A percentile compares a stretch with the other conserved stretches of the same genome.
Conservation (phyloP, 2,113 vertebrate species). For the Calidris pugnax region DNA sequence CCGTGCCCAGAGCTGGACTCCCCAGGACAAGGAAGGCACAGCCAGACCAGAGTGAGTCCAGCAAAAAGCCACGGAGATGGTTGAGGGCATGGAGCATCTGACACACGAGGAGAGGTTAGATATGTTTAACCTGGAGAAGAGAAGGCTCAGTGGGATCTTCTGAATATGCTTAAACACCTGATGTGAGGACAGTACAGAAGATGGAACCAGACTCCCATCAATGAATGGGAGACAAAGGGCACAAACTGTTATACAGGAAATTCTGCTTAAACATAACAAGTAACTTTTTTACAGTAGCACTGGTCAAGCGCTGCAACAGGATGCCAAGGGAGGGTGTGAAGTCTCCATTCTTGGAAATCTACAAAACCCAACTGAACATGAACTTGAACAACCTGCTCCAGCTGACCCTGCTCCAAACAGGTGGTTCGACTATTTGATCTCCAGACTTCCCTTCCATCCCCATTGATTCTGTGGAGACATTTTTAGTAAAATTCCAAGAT, state of each 20-base stretch:
- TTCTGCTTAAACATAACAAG: background rate
- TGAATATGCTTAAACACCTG: background rate
- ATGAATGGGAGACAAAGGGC: background rate
- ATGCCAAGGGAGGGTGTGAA: background rate
- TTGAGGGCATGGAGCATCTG: background rate
- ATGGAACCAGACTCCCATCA: background rate
- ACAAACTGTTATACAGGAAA: background rate
- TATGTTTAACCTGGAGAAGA: background rate
- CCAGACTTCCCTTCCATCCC: background rate
- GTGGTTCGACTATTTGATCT: background rate
- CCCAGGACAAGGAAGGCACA: background rate
- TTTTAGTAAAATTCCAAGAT: background rate
- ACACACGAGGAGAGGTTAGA: background rate
- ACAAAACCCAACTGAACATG: background rate
- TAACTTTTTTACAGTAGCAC: background rate
- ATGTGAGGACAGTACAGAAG: background rate
- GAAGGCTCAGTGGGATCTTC: background rate
- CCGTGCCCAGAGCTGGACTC: background rate
- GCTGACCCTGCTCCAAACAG: background rate
- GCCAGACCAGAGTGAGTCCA: background rate
- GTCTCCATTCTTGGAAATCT: background rate
- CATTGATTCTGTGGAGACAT: background rate
- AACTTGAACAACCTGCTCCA: background rate
- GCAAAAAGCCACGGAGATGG: background rate
- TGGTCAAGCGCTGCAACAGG: background rate